Conservation (phyloP, 2,888 invertebrate genomes). For the Clunio marinus region DNA sequence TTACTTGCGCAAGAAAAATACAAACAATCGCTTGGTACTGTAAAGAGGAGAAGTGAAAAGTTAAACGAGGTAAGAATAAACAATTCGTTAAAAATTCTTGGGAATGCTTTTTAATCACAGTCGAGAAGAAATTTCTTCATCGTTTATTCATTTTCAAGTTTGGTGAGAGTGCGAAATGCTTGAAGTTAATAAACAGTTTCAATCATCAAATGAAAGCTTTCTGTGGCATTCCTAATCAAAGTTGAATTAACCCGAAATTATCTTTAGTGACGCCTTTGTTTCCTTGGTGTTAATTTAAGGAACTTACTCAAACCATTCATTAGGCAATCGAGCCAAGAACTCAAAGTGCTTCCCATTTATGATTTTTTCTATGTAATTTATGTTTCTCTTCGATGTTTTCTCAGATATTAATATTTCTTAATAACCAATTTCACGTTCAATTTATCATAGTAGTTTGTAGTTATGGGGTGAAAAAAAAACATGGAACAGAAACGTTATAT, state of each 20-base stretch:
- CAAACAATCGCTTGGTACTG: conserved; percentile 1
- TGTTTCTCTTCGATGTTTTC: conserved; percentile 2
- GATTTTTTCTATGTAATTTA: not conserved
- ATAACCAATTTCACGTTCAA: conserved; percentile 26
- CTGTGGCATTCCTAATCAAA: no score
- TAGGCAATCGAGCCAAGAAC: not conserved
- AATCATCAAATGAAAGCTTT: no score
- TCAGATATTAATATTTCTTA: conserved; percentile 9
- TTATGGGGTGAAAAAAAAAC: not conserved
- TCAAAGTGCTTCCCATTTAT: conserved; percentile 9
- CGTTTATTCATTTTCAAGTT: no score
- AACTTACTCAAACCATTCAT: not conserved
- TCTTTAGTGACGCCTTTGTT: no score
- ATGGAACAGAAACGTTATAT: not conserved
- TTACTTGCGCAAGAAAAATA: conserved; percentile 6
- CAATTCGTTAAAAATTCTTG: conserved; percentile 22
- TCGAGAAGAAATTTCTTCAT: not conserved
- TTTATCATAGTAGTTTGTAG: conserved; percentile 12
- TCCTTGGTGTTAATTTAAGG: no score
- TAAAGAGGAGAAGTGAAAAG: not conserved
- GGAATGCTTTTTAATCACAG: conserved; percentile 10
- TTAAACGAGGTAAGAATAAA: not conserved
- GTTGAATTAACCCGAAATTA: no score
- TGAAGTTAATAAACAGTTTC: no score
- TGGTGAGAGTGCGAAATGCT: no score